Conservation (phyloP, 2,113 vertebrate genomes). For the Rhombomys opimus region DNA sequence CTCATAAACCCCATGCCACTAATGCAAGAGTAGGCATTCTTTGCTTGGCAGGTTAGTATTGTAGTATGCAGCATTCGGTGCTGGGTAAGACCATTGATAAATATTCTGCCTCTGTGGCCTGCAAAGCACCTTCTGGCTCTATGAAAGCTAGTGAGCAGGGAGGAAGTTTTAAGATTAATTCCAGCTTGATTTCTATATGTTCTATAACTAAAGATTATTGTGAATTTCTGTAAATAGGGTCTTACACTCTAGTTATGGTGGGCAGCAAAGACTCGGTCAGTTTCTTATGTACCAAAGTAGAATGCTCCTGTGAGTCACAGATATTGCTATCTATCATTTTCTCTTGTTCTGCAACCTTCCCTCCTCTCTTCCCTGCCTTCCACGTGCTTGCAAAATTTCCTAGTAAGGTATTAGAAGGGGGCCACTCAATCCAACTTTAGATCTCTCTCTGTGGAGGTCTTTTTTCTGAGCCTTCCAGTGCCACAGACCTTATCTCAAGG, state of each 20-base stretch:
- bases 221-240: background rate
- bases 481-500: background rate
- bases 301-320: background rate
- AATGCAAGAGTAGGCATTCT: background rate
- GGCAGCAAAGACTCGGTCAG: background rate
- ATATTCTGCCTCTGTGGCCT: background rate
- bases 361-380: background rate
- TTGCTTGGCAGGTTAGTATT: background rate
- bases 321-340: background rate
- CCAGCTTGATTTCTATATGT: background rate
- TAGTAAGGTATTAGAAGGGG: background rate
- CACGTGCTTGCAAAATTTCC: background rate
- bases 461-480: background rate
- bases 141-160: background rate
- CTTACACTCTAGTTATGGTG: background rate
- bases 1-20: background rate
- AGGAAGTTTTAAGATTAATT: background rate
- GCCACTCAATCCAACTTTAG: background rate
- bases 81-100: background rate
- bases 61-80: background rate
- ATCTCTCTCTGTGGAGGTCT: background rate
- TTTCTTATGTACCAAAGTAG: background rate
- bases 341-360: background rate
- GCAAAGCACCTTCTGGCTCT: background rate
- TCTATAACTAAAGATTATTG: background rate